Conservation (phyloP, 2,797 vertebrate species). For the Lemur catta region DNA sequence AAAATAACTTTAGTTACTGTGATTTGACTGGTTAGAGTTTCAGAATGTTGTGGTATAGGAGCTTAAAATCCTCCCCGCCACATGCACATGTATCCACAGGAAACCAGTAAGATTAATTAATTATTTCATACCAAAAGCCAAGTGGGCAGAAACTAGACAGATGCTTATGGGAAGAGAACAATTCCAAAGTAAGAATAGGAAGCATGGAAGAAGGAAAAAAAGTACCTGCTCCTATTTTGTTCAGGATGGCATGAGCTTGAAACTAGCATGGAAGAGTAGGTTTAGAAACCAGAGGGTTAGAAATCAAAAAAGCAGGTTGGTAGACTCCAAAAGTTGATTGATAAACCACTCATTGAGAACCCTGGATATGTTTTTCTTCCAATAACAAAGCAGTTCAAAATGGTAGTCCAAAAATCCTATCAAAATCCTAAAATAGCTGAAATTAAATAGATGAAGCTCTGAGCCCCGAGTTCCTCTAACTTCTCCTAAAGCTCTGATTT, state of each 20-base stretch:
- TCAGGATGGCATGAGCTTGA: background rate
- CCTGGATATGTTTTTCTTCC: background rate
- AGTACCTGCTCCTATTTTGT: background rate
- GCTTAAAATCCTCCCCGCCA: rapidly evolving
- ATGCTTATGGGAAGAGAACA: background rate
- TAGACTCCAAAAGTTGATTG: background rate
- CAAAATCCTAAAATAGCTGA: background rate
- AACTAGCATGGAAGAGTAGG: background rate
- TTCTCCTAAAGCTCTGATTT: background rate
- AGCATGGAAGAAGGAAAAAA: background rate
- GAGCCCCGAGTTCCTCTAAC: background rate
- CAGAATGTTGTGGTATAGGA: background rate
- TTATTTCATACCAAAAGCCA: background rate
- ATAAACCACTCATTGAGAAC: background rate
- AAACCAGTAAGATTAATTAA: background rate
- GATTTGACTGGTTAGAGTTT: background rate
- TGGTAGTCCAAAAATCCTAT: background rate
- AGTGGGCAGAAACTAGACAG: background rate
- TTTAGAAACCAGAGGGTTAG: background rate
- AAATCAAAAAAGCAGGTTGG: background rate
- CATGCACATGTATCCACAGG: rapidly evolving
- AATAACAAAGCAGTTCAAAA: background rate
- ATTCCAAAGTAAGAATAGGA: background rate
- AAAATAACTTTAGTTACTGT: background rate
- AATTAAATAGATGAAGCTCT: background rate